Conservation (phyloP, 1,140 invertebrate species). For the Bombus turneri region DNA sequence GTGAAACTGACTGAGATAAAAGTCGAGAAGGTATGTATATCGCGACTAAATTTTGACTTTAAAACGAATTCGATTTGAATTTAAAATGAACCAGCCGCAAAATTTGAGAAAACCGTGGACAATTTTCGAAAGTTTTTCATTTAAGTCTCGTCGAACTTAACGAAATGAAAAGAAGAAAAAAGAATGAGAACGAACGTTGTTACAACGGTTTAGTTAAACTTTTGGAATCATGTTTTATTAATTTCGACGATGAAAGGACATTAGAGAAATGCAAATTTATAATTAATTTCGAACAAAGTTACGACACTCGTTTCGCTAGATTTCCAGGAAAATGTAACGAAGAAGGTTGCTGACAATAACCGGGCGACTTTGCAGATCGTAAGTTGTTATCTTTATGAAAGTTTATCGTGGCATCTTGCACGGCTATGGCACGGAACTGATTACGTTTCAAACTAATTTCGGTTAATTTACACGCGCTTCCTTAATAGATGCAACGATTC, state of each 20-base stretch:
- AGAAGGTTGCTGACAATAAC: not conserved
- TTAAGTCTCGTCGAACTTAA: not conserved
- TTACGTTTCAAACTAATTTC: slow-evolving; percentile 35
- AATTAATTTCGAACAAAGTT: not conserved
- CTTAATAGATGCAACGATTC: slow-evolving; percentile 3
- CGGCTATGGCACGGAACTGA: slow-evolving; percentile 16
- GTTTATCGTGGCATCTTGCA: slow-evolving; percentile 22
- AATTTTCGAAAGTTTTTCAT: not conserved
- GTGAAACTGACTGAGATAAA: not conserved
- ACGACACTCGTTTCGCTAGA: not conserved
- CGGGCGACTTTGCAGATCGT: slow-evolving; percentile 34
- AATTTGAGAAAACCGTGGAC: not conserved
- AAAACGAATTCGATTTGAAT: not conserved
- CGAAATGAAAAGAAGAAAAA: not conserved
- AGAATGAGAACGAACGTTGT: no score
- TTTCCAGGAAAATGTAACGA: not conserved
- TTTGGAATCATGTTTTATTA: slow-evolving; percentile 9
- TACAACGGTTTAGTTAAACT: no score
- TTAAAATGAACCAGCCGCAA: not conserved
- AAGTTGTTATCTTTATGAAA: slow-evolving; percentile 42
- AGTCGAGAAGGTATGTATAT: not conserved
- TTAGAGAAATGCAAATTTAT: not conserved
- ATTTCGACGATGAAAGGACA: not conserved
- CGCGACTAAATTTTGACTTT: not conserved
- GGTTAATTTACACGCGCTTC: slow-evolving; percentile 36